Evolutionary conservation across 2,797 vertebrate genomes (phyloP).

Genomic region (Tragelaphus eurycerus): DNA sequence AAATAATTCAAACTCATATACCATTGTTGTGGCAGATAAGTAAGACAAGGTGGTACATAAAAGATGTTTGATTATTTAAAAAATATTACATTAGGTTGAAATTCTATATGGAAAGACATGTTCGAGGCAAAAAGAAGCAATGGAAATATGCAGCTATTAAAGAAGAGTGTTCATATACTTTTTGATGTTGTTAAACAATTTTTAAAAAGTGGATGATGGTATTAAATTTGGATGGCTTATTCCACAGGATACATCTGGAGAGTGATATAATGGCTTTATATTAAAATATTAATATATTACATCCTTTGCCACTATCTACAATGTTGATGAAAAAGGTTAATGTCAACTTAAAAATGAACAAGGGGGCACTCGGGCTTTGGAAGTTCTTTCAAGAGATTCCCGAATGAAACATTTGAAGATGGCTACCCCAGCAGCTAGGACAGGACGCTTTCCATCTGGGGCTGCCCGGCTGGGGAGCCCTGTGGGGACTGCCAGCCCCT

Average conservation of each 20-base stretch:
- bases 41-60: not conserved
- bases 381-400: not conserved
- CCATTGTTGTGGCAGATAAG: not conserved
- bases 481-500: not conserved
- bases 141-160: not conserved
- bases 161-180: not conserved
- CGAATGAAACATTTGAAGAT: not conserved
- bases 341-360: not conserved
- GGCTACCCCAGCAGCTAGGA: not conserved
- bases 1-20: slow-evolving; percentile 17
- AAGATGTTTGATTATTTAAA: not conserved
- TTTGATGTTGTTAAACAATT: not conserved
- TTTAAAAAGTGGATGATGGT: not conserved
- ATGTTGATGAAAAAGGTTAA: slow-evolving; percentile 8
- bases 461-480: not conserved
- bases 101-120: not conserved
- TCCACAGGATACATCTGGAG: not conserved
- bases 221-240: not conserved
- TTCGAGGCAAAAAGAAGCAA: not conserved
- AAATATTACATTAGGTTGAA: not conserved
- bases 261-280: not conserved
- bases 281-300: not conserved
- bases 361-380: not conserved
- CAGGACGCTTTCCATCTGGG: accelerated
- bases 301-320: not conserved